Evolutionary conservation across 1,140 invertebrate genomes (phyloP).

Genomic region (Neodiprion virginianus): DNA sequence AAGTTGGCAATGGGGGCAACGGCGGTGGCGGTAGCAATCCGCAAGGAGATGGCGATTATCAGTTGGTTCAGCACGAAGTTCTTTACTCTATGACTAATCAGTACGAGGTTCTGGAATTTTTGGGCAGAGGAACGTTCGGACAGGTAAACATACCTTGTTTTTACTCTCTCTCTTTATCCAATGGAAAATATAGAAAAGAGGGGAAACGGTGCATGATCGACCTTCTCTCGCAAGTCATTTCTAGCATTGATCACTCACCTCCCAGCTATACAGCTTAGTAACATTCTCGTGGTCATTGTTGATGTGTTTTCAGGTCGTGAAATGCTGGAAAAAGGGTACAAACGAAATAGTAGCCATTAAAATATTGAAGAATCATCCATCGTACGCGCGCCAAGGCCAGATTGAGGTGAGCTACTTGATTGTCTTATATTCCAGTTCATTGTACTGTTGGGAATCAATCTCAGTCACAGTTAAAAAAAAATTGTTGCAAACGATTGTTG

Average conservation of each 20-base stretch:
- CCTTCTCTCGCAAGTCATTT: not conserved
- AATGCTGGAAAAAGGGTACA: constrained; percentile 99
- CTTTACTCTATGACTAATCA: constrained; percentile 92
- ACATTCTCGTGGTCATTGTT: constrained; percentile 14
- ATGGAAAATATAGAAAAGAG: too few species aligned
- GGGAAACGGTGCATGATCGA: too few species aligned
- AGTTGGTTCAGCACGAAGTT: constrained; percentile 97
- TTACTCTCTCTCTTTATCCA: too few species aligned
- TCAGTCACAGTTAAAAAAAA: too few species aligned
- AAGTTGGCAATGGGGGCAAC: constrained; percentile 55
- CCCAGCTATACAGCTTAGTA: constrained; percentile 10
- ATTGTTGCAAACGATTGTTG: too few species aligned
- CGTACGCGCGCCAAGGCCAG: constrained; percentile 98
- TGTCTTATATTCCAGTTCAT: not conserved
- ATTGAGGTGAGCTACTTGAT: constrained; percentile 82
- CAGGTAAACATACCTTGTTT: constrained; percentile 65
- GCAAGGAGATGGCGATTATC: constrained; percentile 95
- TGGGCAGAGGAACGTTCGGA: constrained; percentile 98
- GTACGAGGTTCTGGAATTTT: constrained; percentile 98
- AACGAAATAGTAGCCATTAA: constrained; percentile 99
- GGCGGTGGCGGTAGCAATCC: constrained; percentile 70
- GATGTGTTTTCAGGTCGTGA: constrained; percentile 79
- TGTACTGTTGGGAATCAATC: too few species aligned
- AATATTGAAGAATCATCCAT: constrained; percentile 99
- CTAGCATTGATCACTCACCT: not conserved